A percentile compares a stretch with the other conserved stretches of the same genome.
Conservation (phyloP, 2,797 vertebrate genomes). For the Chiroxiphia lanceolata region DNA sequence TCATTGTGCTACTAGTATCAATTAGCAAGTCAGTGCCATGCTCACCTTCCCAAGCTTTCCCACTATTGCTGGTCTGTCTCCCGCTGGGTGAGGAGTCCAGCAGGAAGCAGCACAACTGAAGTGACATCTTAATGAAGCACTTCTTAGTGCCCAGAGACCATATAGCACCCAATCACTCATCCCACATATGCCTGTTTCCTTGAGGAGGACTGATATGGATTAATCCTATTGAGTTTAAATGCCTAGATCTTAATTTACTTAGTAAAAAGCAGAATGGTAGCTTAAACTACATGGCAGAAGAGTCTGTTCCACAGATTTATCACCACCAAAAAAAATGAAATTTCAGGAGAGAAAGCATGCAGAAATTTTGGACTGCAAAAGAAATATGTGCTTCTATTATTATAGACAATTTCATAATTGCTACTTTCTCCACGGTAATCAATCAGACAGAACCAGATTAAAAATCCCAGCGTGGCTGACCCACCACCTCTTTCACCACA, state of each 20-base stretch:
- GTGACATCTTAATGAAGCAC: not conserved
- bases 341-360: not conserved
- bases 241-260: constrained; percentile 17
- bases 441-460: not conserved
- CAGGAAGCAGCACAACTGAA: not conserved
- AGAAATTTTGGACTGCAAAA: not conserved
- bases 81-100: not conserved
- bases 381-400: not conserved
- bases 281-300: not conserved
- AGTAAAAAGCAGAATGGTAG: not conserved
- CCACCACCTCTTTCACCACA: not conserved
- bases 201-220: not conserved
- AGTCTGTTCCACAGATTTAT: not conserved
- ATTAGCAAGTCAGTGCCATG: not conserved
- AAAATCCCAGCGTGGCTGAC: not conserved
- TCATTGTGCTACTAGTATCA: not conserved
- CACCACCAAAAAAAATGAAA: not conserved
- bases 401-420: not conserved
- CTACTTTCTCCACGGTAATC: not conserved
- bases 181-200: not conserved
- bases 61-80: not conserved
- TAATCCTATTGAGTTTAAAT: constrained; percentile 32
- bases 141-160: not conserved
- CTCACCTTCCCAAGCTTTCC: not conserved
- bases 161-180: not conserved